Evolutionary conservation across 2,888 invertebrate genomes (phyloP), one percentile per base, ranked within the genome.

Genomic region (Erynnis tages): DNA sequence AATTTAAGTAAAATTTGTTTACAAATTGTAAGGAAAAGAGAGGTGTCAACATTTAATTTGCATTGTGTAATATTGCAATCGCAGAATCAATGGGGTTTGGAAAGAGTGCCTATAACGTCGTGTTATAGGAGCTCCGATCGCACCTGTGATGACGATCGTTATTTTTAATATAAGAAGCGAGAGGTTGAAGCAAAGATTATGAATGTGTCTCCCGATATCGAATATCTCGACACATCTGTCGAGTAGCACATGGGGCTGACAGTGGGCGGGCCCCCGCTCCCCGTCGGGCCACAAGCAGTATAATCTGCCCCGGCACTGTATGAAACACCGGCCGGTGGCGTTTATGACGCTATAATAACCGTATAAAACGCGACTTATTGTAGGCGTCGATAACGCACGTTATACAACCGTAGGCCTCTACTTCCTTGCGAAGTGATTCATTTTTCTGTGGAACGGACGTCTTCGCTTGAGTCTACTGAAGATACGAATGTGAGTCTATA

Each of bases 301-400:
- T 86, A 87, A 86, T 83, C 83, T 82, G 86, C 80, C 81, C 76
- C 76, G 78, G 79, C 76, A 86, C 82, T 86, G 83, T 86, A 89
- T 88, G 86, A 86, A 86, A 85, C 84, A 85, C 81, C 81, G 86
- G 79, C 88, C 87, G 85, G 86, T 86, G 87, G 81, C 84, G 79
- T 86, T 89, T 89, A 90, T 87, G 80, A 82, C 75, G 81, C 87
- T 86, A 88, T 89, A 89, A 90, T 90, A 89, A 87, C 86, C 85
- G 76, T 88, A 90, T 90, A 89, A 90, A 90, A 89, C 78, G 82
- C 84, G 85, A 88, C 87, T 88, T 88, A 87, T 89, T 89, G 87
- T 86, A 82, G 81, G 79, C 82, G 80, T 82, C 87, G 85, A 89
- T 89, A 86, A 79, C 83, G 76, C 81, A 81, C 83, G 77, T 79